Conservation (phyloP, 2,113 vertebrate genomes). For the Hepsetus odoe region DNA sequence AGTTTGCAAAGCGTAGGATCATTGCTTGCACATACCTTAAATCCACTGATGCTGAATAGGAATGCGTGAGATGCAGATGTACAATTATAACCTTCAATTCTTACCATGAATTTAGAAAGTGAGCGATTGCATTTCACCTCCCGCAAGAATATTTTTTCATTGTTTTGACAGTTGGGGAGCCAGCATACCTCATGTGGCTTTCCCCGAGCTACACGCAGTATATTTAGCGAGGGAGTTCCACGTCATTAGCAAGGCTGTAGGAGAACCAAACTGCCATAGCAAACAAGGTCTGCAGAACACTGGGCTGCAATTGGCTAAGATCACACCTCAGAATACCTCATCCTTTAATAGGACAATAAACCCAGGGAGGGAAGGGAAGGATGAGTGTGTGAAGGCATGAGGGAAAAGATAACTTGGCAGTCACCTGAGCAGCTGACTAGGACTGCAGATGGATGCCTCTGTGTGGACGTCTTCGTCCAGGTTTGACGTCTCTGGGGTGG, state of each 20-base stretch:
- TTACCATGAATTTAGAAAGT: constrained; percentile 1
- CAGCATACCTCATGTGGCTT: background rate
- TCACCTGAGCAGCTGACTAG: background rate
- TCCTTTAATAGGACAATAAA: constrained; percentile 27
- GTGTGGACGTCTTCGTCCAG: constrained; percentile 24
- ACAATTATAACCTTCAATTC: background rate
- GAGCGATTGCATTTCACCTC: background rate
- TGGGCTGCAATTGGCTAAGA: background rate
- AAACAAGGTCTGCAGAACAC: background rate
- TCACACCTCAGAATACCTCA: constrained; percentile 1
- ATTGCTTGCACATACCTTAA: constrained; percentile 2
- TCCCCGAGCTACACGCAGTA: constrained; percentile 18
- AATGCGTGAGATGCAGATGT: background rate
- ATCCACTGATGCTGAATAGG: background rate
- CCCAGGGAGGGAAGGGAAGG: constrained; percentile 10
- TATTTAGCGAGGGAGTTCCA: constrained; percentile 33
- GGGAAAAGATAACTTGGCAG: constrained; percentile 9
- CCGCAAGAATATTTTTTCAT: background rate
- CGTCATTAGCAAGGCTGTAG: constrained; percentile 15
- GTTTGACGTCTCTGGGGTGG: background rate
- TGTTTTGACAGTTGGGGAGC: constrained; percentile 43
- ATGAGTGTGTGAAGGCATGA: constrained; percentile 22
- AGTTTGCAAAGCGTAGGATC: background rate
- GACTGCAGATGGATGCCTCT: background rate
- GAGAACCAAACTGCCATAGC: constrained; percentile 1